Evolutionary conservation across 2,797 vertebrate genomes (phyloP), one percentile per base, ranked within the genome.

Genomic region (Megalops cyprinoides): DNA sequence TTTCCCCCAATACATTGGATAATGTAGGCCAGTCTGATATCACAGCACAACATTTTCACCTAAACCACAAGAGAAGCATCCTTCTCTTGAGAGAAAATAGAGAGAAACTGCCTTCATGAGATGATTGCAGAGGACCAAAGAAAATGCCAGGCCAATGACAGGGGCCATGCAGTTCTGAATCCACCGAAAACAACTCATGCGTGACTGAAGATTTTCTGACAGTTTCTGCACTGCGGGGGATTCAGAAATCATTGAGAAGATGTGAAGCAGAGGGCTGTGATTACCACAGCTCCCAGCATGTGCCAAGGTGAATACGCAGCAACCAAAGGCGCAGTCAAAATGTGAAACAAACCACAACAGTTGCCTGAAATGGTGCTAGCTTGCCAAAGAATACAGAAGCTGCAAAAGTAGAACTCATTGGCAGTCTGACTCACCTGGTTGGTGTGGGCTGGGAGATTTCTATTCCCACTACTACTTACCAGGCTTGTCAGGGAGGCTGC

Each of bases 401-500:
- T 42, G 20, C 5, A 44, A 44, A 6, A 44, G 39, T n/a, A n/a
- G 20, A 23, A 6, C 67, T 71, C 9, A 44, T 31, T 44, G 14
- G 67, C 37, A 39, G 18, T 42, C 18, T 44, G 67, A 42, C 67
- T 71, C 67, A 71, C 67, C 67, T 71, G 67, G 37, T 23, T 71
- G 39, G 67, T 5, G 39, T 0, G 67, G 39, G 67, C 37, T 18
- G 78, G 42, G 69, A 46, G 14, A 37, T 55, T 80, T 58, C 69
- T 56, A 12, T 44, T 78, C 76, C 76, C 39, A 31, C 10, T 15
- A 12, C 58, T 28, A 31, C 56, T 31, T 44, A 46, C 15, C 56
- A 46, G 28, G 37, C 58, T 31, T 56, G 78, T 55, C 67, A 79
- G 78, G 14, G 67, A 79, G 18, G 9, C 74, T 34, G 37, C 34